These are phyloP conservation scores for Ctenopoma kingsleyae DNA, from an alignment of 2,797 vertebrate genomes.

Conservation along the genomic window DNA sequence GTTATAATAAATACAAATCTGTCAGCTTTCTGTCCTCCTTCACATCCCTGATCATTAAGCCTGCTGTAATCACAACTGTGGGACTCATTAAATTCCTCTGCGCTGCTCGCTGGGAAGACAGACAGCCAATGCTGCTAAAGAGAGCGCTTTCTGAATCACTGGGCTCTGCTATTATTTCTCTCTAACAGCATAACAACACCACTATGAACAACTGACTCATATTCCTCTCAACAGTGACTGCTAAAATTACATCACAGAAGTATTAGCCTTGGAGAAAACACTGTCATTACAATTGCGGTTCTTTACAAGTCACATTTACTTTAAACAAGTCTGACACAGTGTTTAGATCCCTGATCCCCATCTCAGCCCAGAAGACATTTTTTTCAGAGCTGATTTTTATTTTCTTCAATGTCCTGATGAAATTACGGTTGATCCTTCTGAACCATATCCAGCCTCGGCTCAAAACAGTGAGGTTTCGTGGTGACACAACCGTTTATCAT, in stretches of 20 bases:
- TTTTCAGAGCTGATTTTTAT: slow-evolving; percentile 26
- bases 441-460: slow-evolving; percentile 18
- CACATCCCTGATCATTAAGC: slow-evolving; percentile 74
- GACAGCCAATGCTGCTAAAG: slow-evolving; percentile 70
- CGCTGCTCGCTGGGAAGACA: slow-evolving; percentile 56
- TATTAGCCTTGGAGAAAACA: slow-evolving; percentile 43
- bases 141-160: slow-evolving; percentile 77
- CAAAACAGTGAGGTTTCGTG: background rate
- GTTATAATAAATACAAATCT: slow-evolving; percentile 78
- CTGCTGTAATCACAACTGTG: slow-evolving; percentile 79
- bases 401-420: slow-evolving; percentile 4
- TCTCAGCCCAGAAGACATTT: slow-evolving; percentile 15
- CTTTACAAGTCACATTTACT: slow-evolving; percentile 50
- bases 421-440: slow-evolving; percentile 13
- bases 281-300: slow-evolving; percentile 41
- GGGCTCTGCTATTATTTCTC: slow-evolving; percentile 75
- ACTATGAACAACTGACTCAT: slow-evolving; percentile 67
- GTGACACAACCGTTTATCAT: background rate
- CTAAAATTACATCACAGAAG: slow-evolving; percentile 58
- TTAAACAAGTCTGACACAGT: slow-evolving; percentile 46
- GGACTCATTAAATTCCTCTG: slow-evolving; percentile 81
- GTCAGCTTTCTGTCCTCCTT: slow-evolving; percentile 70
- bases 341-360: slow-evolving; percentile 45
- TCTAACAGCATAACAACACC: slow-evolving; percentile 70
- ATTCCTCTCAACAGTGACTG: slow-evolving; percentile 51